Conservation (phyloP, 2,888 invertebrate genomes). For the Drosophila quinaria region DNA sequence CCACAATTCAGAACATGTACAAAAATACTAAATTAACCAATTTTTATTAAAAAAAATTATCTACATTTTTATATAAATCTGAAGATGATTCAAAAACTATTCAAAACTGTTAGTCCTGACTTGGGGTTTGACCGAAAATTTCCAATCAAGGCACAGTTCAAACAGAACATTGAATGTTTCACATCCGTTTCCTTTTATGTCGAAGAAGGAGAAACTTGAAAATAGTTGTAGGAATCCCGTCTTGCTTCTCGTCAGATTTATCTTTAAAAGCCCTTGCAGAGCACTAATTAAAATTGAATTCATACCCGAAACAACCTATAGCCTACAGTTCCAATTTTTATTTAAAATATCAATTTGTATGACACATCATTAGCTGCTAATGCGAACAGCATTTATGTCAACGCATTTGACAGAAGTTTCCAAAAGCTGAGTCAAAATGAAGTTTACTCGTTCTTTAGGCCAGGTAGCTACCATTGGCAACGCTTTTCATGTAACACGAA, state of each 20-base stretch:
- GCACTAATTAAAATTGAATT: constrained; percentile 1
- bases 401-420: constrained; percentile 16
- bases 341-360: background rate
- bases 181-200: background rate
- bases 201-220: background rate
- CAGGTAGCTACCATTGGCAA: constrained; percentile 1
- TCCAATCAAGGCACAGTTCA: background rate
- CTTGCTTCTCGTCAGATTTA: background rate
- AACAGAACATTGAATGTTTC: background rate
- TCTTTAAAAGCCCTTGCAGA: background rate
- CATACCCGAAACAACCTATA: background rate
- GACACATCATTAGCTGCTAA: background rate
- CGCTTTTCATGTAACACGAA: background rate
- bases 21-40: background rate
- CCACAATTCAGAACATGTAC: background rate
- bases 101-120: background rate
- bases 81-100: background rate
- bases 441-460: constrained; percentile 3
- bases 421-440: constrained; percentile 23
- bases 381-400: background rate
- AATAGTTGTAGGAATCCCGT: background rate
- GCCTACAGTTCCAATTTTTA: no score
- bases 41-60: background rate
- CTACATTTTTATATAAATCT: background rate
- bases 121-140: no score